Evolutionary conservation across 2,113 vertebrate genomes (phyloP).

Genomic region (Poeciliopsis turrubarensis): DNA sequence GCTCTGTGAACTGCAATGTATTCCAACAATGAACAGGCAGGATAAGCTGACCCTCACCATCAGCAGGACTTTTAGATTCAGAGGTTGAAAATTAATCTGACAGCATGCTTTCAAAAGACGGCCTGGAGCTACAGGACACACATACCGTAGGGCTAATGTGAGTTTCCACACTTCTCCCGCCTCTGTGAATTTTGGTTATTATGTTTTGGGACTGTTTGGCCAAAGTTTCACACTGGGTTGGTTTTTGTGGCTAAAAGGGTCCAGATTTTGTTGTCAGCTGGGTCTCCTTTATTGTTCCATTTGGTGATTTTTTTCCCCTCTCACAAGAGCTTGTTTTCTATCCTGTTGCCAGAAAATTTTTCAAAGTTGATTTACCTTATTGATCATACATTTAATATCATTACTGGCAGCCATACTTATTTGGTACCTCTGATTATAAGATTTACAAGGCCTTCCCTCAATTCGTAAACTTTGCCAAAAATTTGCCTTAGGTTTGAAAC

Average conservation of each 20-base stretch:
- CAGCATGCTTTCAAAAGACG: slow-evolving; percentile 68
- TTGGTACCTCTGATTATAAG: too few species aligned
- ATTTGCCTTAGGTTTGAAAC: too few species aligned
- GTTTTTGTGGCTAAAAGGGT: slow-evolving; percentile 48
- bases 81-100: slow-evolving; percentile 74
- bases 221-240: slow-evolving; percentile 50
- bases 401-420: too few species aligned
- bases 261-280: slow-evolving; percentile 28
- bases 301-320: not conserved
- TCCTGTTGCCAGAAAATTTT: not conserved
- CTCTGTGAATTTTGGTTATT: slow-evolving; percentile 56
- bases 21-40: slow-evolving; percentile 61
- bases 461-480: too few species aligned
- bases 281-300: slow-evolving; percentile 16
- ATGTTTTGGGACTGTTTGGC: slow-evolving; percentile 57
- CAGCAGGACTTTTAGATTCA: slow-evolving; percentile 72
- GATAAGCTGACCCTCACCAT: slow-evolving; percentile 63
- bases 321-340: not conserved
- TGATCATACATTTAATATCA: not conserved
- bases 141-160: slow-evolving; percentile 52
- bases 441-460: too few species aligned
- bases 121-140: slow-evolving; percentile 70
- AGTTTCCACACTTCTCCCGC: slow-evolving; percentile 55
- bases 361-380: slow-evolving; percentile 1
- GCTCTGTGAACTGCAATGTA: slow-evolving; percentile 60